phyloP scores from a whole-genome alignment of 2,797 vertebrate species.

The Micrastur ruficollis region DNA sequence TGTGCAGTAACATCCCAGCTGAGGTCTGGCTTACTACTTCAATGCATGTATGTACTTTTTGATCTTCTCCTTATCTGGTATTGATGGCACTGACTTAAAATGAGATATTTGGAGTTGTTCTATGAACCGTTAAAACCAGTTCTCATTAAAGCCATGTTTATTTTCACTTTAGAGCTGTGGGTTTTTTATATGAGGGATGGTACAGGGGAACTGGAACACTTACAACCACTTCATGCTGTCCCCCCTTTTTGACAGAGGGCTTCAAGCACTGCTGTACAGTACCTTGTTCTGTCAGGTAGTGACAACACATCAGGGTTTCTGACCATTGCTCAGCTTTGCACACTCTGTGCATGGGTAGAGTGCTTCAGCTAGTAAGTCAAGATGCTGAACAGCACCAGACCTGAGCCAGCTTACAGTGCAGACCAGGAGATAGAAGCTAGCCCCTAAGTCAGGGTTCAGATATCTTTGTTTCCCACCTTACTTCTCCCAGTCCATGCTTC shows the following conservation, averaged over 20 bases:
- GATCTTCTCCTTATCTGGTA: not conserved
- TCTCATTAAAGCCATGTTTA: constrained; percentile 41
- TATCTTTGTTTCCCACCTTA: not conserved
- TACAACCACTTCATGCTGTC: not conserved
- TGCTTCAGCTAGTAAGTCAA: not conserved
- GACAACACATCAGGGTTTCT: not conserved
- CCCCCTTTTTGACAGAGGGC: not conserved
- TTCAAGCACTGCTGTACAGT: not conserved
- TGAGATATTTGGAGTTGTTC: not conserved
- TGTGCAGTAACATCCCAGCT: not conserved
- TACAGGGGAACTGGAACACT: not conserved
- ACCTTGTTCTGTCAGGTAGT: not conserved
- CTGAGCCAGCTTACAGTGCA: not conserved
- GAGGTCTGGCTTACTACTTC: not conserved
- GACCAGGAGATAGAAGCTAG: not conserved
- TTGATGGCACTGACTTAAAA: constrained; percentile 18
- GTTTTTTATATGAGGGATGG: not conserved
- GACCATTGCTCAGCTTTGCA: not conserved
- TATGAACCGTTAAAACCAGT: not conserved
- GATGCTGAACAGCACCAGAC: not conserved
- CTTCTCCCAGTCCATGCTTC: not conserved
- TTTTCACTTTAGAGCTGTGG: constrained; percentile 10
- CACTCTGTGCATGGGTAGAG: rapidly evolving
- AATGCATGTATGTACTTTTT: constrained; percentile 16
- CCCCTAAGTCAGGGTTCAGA: not conserved